Percentiles rank a stretch among this genome's conserved stretches.
These are phyloP conservation scores for Apantesis nais DNA, from an alignment of 2,888 invertebrate species.

Conservation along the genomic window DNA sequence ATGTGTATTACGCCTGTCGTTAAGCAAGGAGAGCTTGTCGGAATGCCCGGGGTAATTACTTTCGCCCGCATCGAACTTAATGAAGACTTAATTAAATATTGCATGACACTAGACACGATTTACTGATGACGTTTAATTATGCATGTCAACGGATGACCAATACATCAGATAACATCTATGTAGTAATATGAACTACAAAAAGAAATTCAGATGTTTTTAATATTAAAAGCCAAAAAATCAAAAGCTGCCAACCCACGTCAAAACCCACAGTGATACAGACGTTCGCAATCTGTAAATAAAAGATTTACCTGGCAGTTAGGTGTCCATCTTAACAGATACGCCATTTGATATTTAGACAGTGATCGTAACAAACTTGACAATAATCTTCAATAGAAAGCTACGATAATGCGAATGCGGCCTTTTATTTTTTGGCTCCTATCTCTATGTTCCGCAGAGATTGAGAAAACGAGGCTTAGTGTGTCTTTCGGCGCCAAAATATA, in stretches of 20 bases:
- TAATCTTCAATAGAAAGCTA: conserved; percentile 56
- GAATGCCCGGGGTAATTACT: conserved; percentile 65
- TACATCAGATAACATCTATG: conserved; percentile 2
- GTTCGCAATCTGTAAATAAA: conserved; percentile 64
- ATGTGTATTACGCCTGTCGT: conserved; percentile 34
- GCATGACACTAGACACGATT: conserved; percentile 60
- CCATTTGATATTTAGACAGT: conserved; percentile 32
- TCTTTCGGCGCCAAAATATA: conserved; percentile 51
- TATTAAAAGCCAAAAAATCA: conserved; percentile 8
- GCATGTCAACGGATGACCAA: conserved; percentile 16
- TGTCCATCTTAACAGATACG: conserved; percentile 42
- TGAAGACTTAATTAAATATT: conserved; percentile 70
- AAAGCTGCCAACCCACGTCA: conserved; percentile 33
- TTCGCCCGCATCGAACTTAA: conserved; percentile 65
- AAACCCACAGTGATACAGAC: conserved; percentile 57
- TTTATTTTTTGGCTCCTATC: conserved; percentile 59
- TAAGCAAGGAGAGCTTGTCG: conserved; percentile 55
- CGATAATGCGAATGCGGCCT: conserved; percentile 52
- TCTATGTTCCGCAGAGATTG: conserved; percentile 51
- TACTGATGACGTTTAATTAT: conserved; percentile 49
- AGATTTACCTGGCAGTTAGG: conserved; percentile 58
- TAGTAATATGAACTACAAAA: not conserved
- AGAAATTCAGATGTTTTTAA: conserved; percentile 3
- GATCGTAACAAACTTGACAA: conserved; percentile 50
- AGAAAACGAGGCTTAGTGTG: conserved; percentile 42